Base-by-base conservation (phyloP, 2,888 invertebrate species). In the Cantharis lateralis region DNA sequence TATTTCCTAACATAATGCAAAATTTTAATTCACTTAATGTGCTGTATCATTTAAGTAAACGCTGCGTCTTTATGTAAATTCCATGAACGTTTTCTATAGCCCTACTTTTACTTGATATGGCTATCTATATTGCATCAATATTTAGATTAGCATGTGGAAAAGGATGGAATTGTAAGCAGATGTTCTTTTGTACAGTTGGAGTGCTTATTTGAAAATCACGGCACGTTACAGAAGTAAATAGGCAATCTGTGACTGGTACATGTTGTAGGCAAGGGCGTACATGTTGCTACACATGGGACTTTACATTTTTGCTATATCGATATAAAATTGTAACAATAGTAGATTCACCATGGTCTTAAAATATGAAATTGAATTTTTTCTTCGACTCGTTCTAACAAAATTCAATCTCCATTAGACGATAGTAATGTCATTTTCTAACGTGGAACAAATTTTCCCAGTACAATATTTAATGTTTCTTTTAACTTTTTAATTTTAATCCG, bases 221-320 rank as follows among this genome's bases (percentile, higher is more conserved):
- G 82, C 84, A 84, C 84, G 84, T 81, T 78, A 79, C 78, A 77
- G 73, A 81, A 79, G 82, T 82, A 84, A 84, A 84, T 84, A 83
- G 84, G 81, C 84, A 84, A 84, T 84, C 83, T 83, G 83, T 81
- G 83, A 83, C 81, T 82, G 81, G 82, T 83, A 77, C 78, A 80
- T 77, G 80, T 74, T 76, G 75, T 74, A 77, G 75, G 71, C 76
- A 77, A 74, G 68, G 70, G 70, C 79, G 64, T 74, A 79, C 76
- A 80, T 80, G 79, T 78, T 75, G 70, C 73, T 76, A 75, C 79
- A 74, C 79, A 77, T 78, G 80, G 79, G 79, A 80, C 75, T 72
- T 68, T 70, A 69, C 18, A 20, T 26, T 71, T 26, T 75, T 61
- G 26, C 78, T 70, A 78, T 75, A 66, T 66, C 78, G 78, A 76